Evolutionary conservation across 2,888 invertebrate species (phyloP).

Genomic region (Drosophila recens): DNA sequence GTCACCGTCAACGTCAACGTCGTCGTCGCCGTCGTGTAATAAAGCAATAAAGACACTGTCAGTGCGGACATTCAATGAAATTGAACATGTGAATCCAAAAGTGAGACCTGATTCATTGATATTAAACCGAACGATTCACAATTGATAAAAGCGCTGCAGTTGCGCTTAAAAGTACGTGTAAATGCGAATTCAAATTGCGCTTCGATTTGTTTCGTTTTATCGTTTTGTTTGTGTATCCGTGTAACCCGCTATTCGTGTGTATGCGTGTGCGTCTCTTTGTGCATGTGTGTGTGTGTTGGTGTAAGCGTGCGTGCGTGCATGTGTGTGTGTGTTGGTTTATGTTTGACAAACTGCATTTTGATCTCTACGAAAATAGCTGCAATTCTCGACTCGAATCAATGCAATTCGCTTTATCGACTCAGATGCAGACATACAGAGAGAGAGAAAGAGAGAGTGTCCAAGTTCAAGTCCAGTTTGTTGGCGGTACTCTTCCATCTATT

Average conservation of each 20-base stretch:
- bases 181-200: slow-evolving; percentile 10
- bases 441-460: slow-evolving; percentile 22
- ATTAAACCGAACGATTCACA: not conserved
- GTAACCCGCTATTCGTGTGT: slow-evolving; percentile 17
- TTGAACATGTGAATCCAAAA: slow-evolving; percentile 23
- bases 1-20: slow-evolving; percentile 16
- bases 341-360: slow-evolving; percentile 56
- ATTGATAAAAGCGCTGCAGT: slow-evolving; percentile 9
- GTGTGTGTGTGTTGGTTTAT: slow-evolving; percentile 25
- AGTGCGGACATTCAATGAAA: slow-evolving; percentile 24
- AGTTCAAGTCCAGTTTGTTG: slow-evolving; percentile 61
- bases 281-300: slow-evolving; percentile 8
- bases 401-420: slow-evolving; percentile 13
- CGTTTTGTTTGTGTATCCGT: slow-evolving; percentile 26
- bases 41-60: slow-evolving; percentile 18
- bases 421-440: slow-evolving; percentile 1
- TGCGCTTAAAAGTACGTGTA: slow-evolving; percentile 11
- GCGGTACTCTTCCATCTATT: not conserved
- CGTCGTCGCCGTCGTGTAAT: slow-evolving; percentile 4
- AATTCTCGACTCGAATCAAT: slow-evolving; percentile 16
- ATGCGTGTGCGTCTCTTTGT: not conserved
- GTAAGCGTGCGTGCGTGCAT: slow-evolving; percentile 18
- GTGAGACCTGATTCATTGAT: slow-evolving; percentile 6
- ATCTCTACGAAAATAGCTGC: slow-evolving; percentile 51
- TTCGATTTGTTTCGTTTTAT: slow-evolving; percentile 13